Evolutionary conservation across 2,888 invertebrate species (phyloP).

Genomic region (Euplexia lucipara): DNA sequence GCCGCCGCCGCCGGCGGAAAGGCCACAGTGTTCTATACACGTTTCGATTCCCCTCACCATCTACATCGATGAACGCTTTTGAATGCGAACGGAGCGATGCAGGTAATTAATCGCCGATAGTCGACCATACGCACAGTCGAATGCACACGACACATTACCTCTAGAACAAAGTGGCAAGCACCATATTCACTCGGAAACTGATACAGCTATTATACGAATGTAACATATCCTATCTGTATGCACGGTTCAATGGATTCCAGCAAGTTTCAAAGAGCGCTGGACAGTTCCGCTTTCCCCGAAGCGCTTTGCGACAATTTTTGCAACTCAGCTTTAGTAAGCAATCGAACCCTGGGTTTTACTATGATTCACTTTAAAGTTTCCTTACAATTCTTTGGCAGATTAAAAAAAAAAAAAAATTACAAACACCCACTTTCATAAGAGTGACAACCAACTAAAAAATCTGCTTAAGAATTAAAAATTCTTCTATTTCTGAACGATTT

Average conservation of each 20-base stretch:
- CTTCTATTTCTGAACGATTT: background rate
- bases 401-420: too few species aligned
- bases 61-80: slow-evolving; percentile 39
- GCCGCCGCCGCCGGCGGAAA: background rate
- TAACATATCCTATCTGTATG: slow-evolving; percentile 42
- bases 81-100: slow-evolving; percentile 17
- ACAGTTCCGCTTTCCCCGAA: slow-evolving; percentile 35
- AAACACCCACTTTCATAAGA: slow-evolving; percentile 5
- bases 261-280: slow-evolving; percentile 52
- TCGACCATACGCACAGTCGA: slow-evolving; percentile 23
- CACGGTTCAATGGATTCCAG: slow-evolving; percentile 48
- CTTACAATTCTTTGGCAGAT: slow-evolving; percentile 23
- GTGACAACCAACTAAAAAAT: slow-evolving; percentile 2
- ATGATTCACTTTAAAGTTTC: slow-evolving; percentile 40
- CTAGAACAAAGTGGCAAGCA: slow-evolving; percentile 29
- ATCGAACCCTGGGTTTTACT: slow-evolving; percentile 35
- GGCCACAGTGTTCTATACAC: slow-evolving; percentile 14
- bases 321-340: slow-evolving; percentile 50
- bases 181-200: slow-evolving; percentile 30
- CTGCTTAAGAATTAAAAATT: background rate
- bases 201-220: slow-evolving; percentile 35
- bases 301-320: slow-evolving; percentile 50
- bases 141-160: slow-evolving; percentile 29
- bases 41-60: slow-evolving; percentile 42
- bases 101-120: slow-evolving; percentile 24